Base-by-base conservation (phyloP, 1,140 invertebrate species). In the Aporrectodea caliginosa region DNA sequence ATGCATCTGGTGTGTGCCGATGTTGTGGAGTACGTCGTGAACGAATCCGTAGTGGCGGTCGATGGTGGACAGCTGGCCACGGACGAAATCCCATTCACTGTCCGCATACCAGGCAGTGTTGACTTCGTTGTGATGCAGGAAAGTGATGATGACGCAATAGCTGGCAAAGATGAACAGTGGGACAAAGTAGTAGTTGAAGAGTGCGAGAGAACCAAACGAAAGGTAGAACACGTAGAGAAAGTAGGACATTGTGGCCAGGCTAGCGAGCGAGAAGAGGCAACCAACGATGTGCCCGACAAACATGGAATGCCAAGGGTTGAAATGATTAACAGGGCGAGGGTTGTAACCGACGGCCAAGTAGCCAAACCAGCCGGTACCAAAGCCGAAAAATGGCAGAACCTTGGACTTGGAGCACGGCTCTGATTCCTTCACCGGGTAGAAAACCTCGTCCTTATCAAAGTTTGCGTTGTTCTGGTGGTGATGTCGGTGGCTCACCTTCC, bases 101-200 rank as follows among this genome's bases (percentile, higher is more conserved):
- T 88, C 85, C 16, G 86, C 84, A 78, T 87, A 89, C 84, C 88
- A 88, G n/a, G 89, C 84, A 72, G 88, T 86, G 33, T 87, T 84
- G 69, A 85, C 86, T 70, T 86, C 86, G 35, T 84, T 85, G 82
- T 89, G 89, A 80, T 89, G 89, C 16, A 89, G 84, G 78, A 89
- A 89, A 2, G 89, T 89, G 43, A 89, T 86, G 78, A 89, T 86
- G 69, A 87, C 84, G 0, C 84, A 69, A 69, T 76, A 84, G n/a
- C 82, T 82, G 32, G 82, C 87, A 81, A 88, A 88, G 77, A 88
- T 84, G 30, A 88, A 80, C 31, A 85, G 75, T 2, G 89, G 89
- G 32, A 88, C 82, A 29, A 87, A 79, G 78, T 89, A 89, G 82
- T 88, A 88, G 71, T 85, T 84, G 34, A 87, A 68, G 30, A 87